Base-by-base conservation (phyloP, 2,113 vertebrate genomes). In the Aplodontia rufa region DNA sequence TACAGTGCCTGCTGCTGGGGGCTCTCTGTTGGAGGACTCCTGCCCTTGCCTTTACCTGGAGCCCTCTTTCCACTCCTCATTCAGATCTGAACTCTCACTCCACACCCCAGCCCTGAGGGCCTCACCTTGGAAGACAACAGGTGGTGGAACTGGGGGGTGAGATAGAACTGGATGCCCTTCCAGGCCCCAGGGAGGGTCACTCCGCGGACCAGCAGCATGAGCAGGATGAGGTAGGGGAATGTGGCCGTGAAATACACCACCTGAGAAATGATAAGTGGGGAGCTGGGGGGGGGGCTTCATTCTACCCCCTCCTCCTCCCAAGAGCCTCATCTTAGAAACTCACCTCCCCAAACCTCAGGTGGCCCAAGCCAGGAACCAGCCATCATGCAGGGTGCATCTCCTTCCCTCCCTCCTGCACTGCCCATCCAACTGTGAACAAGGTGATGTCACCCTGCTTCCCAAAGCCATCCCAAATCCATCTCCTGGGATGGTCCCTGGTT, bases 221-320 rank as follows among this genome's bases (percentile, higher is more conserved):
- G 66, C 82, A 99, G 97, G 95, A 99, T 99, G 98, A 99, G 96
- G 96, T 99, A 99, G 0, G 99, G 99, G 97, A 99, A 99, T 1
- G 99, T 99, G 95, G 99, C 99, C 0, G 99, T 99, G 97, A 99
- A 98, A 72, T 99, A 99, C 68, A 99, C 99, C 0, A 99, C 98
- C 99, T 99, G 97, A 37, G 90, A 62, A 60, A 20, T 0, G 2
- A 66, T 2, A 71, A 90, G 40, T 47, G 35, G 76, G 76, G 58
- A 91, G 75, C 78, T 10, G 9, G 68, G 75, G 40, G 37, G 12
- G 83, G 35, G 66, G 17, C 62, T 0, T 7, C 49, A 30, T 55
- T 42, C 2, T 0, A 37, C 55, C 83, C 1, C 55, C 0, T 0
- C 11, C 8, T 66, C n/a, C 3, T 62, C n/a, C 22, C 30, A 14